These are phyloP conservation scores for Hirundichthys speculiger DNA, from an alignment of 2,113 vertebrate genomes.

Conservation along the genomic window DNA sequence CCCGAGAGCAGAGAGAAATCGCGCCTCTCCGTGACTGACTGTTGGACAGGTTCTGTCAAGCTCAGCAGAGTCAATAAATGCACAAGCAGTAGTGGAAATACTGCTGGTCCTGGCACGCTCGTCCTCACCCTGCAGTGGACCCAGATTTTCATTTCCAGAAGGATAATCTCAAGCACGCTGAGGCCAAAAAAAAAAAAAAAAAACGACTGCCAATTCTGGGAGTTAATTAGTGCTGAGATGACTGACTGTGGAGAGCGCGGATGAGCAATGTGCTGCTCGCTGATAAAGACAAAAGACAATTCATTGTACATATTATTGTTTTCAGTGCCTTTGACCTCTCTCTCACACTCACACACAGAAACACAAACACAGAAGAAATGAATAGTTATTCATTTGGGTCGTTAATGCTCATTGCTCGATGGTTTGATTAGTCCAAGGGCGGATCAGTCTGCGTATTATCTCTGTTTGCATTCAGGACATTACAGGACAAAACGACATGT, in stretches of 20 bases:
- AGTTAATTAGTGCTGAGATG: conserved; percentile 72
- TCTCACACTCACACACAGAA: too few species aligned
- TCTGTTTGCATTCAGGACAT: conserved; percentile 44
- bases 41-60: conserved; percentile 30
- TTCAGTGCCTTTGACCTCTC: conserved; percentile 23
- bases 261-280: conserved; percentile 71
- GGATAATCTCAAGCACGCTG: conserved; percentile 52
- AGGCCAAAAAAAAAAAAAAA: conserved; percentile 41
- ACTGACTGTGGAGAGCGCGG: conserved; percentile 61
- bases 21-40: conserved; percentile 27
- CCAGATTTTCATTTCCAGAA: conserved; percentile 53
- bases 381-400: conserved; percentile 12
- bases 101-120: conserved; percentile 40
- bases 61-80: conserved; percentile 31
- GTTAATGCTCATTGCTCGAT: conserved; percentile 57
- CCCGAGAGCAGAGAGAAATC: conserved; percentile 12
- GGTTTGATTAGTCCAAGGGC: conserved; percentile 69
- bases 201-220: conserved; percentile 56
- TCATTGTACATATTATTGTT: conserved; percentile 65
- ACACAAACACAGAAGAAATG: not conserved
- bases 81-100: conserved; percentile 50
- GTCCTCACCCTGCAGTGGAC: conserved; percentile 33
- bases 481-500: conserved; percentile 21
- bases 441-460: conserved; percentile 46
- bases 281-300: conserved; percentile 69